A percentile compares a stretch with the other conserved stretches of the same genome.
phyloP scores from a whole-genome alignment of 1,140 invertebrate genomes.

The Drosophila takahashii region DNA sequence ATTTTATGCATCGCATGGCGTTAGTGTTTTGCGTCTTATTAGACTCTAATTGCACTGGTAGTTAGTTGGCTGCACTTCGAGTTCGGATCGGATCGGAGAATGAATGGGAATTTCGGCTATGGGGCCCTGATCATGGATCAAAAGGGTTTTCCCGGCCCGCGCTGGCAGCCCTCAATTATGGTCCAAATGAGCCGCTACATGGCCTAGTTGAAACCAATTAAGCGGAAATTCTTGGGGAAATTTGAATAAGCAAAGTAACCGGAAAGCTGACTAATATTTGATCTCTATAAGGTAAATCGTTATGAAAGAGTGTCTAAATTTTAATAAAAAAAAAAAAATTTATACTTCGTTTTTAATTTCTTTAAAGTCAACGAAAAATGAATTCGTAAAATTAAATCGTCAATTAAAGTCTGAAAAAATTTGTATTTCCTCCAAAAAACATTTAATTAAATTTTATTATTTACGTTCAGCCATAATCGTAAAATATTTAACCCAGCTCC shows the following conservation, averaged over 20 bases:
- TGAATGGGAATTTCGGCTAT: conserved; percentile 45
- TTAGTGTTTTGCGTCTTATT: conserved; percentile 80
- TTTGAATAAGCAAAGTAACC: neutral
- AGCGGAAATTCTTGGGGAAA: conserved; percentile 1
- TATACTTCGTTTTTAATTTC: too few species aligned
- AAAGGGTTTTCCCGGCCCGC: conserved; percentile 49
- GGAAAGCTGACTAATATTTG: neutral
- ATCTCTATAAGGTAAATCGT: too few species aligned
- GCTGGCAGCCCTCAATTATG: conserved; percentile 33
- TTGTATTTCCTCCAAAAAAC: neutral
- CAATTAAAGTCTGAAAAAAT: too few species aligned
- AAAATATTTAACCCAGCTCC: neutral
- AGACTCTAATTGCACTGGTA: conserved; percentile 75
- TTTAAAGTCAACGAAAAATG: too few species aligned
- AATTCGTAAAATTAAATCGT: too few species aligned
- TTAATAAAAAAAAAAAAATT: too few species aligned
- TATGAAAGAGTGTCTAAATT: too few species aligned
- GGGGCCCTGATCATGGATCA: conserved; percentile 40
- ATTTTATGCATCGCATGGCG: conserved; percentile 76
- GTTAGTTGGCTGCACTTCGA: conserved; percentile 33
- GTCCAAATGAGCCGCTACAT: conserved; percentile 51
- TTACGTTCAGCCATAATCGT: conserved; percentile 6
- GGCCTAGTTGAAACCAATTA: conserved; percentile 55
- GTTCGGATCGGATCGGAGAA: conserved; percentile 14
- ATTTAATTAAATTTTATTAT: neutral